Percentiles rank a stretch among this genome's conserved stretches.
Conservation (phyloP, 2,797 vertebrate genomes). For the Peromyscus eremicus region DNA sequence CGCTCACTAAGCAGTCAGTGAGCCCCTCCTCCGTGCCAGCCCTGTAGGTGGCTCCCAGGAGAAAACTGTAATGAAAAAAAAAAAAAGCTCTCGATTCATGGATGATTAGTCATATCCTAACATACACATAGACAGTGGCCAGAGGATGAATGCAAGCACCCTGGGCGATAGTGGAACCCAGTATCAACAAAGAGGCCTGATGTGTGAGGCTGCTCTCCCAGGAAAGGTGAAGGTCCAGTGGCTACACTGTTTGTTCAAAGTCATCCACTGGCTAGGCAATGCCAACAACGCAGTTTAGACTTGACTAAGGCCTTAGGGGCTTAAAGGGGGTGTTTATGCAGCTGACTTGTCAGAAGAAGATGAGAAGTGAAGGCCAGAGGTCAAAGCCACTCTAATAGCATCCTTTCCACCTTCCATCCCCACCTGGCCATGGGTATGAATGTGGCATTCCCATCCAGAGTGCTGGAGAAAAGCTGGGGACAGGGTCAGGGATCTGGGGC, state of each 20-base stretch:
- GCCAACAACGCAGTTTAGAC: background rate
- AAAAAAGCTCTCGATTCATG: background rate
- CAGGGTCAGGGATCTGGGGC: fast-evolving
- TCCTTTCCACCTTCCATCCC: fast-evolving
- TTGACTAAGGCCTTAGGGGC: background rate
- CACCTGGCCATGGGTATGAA: fast-evolving
- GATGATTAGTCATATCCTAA: background rate
- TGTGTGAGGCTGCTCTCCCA: background rate
- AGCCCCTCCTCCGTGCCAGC: background rate
- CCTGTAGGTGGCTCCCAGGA: background rate
- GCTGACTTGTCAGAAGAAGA: fast-evolving
- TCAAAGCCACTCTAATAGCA: fast-evolving
- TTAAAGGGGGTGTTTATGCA: fast-evolving
- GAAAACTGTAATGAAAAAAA: background rate
- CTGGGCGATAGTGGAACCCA: background rate
- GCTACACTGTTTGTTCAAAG: background rate
- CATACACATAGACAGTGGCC: background rate
- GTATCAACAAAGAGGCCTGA: background rate
- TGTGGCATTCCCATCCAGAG: fast-evolving
- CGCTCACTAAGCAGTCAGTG: background rate
- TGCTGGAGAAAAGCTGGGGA: background rate
- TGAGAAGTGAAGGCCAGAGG: background rate
- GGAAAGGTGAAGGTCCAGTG: background rate
- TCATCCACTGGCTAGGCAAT: no score
- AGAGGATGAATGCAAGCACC: background rate